Evolutionary conservation across 2,797 vertebrate genomes (phyloP).

Genomic region (Tokudaia muenninki): DNA sequence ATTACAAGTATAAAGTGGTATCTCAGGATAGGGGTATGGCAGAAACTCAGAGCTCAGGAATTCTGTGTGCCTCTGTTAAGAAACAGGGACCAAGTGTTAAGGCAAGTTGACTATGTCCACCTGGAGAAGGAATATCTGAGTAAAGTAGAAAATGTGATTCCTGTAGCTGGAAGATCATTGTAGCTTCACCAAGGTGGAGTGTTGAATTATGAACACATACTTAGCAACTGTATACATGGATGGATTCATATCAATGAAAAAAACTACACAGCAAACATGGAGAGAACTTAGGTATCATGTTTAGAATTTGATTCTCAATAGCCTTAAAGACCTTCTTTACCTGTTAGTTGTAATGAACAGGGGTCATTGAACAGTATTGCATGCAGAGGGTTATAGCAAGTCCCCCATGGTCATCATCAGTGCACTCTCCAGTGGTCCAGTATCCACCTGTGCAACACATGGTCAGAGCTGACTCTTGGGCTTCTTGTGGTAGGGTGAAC

Average conservation of each 20-base stretch:
- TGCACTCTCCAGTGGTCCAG: no score
- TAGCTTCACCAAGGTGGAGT: background rate
- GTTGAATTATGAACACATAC: background rate
- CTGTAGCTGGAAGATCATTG: background rate
- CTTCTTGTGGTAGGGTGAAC: background rate
- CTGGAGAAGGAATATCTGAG: background rate
- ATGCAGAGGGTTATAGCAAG: rapidly evolving
- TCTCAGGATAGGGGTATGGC: background rate
- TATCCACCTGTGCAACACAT: rapidly evolving
- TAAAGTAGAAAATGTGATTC: background rate
- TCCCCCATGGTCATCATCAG: background rate
- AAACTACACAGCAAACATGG: background rate
- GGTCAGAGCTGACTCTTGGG: background rate
- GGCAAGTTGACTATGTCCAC: background rate
- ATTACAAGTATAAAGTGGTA: background rate
- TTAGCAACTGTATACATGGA: background rate
- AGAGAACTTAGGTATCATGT: background rate
- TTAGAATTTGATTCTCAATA: background rate
- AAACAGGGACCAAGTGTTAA: background rate
- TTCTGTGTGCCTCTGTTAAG: background rate
- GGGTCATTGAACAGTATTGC: background rate
- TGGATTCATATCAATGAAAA: background rate
- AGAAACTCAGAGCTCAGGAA: background rate
- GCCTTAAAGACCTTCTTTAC: background rate
- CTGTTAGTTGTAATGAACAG: background rate